These are phyloP conservation scores for Sarcophaga caerulescens DNA, from an alignment of 2,888 invertebrate genomes.

Conservation along the genomic window DNA sequence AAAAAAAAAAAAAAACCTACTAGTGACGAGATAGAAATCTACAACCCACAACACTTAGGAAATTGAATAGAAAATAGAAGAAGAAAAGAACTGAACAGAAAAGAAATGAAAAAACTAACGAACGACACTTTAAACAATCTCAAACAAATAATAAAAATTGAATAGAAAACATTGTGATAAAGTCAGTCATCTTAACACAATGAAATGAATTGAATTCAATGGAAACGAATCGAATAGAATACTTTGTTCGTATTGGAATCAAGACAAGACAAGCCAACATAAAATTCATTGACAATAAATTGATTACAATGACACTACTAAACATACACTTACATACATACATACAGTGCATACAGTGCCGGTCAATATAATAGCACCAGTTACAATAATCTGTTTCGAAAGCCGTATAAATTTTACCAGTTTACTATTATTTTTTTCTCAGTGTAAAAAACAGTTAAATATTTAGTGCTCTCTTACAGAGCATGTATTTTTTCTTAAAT, in stretches of 20 bases:
- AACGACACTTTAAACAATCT: not conserved
- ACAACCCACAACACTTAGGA: slow-evolving; percentile 34
- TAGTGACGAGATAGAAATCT: not conserved
- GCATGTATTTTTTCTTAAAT: too few species aligned
- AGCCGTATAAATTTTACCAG: too few species aligned
- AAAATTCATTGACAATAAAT: slow-evolving; percentile 41
- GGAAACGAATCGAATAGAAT: not conserved
- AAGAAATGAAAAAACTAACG: not conserved
- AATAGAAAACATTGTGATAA: slow-evolving; percentile 14
- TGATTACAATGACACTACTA: slow-evolving; percentile 34
- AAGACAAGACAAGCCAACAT: not conserved
- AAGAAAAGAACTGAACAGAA: not conserved
- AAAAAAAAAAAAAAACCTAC: slow-evolving; percentile 27
- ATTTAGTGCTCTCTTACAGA: too few species aligned
- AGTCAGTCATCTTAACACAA: not conserved
- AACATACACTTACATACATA: not conserved
- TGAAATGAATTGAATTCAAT: not conserved
- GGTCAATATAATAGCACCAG: too few species aligned
- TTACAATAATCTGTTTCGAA: too few species aligned
- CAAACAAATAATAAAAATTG: not conserved
- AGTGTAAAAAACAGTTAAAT: too few species aligned
- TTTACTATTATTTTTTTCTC: too few species aligned
- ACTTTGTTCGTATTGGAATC: not conserved
- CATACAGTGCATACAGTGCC: too few species aligned
- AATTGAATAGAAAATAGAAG: not conserved